Evolutionary conservation across 2,888 invertebrate species (phyloP), one percentile per base, ranked within the genome.

Genomic region (Gandaritis pyraliata): DNA sequence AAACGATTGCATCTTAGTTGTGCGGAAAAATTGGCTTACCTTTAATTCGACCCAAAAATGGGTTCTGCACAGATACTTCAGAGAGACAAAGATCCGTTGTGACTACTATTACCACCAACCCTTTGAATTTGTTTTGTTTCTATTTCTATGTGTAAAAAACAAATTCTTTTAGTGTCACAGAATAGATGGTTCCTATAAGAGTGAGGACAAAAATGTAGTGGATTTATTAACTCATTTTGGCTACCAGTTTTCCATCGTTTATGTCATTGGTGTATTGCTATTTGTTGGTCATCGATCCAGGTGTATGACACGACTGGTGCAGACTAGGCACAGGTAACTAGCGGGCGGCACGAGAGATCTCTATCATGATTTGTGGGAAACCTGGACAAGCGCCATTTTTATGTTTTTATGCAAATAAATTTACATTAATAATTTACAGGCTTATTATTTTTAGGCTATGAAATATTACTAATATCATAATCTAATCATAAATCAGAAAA

Each of bases 401-500:
- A 70, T 70, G 58, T 51, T 64, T 58, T 65, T 61, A 67, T 67
- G 65, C 56, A 62, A 65, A 69, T 71, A 46, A 56, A 57, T 46
- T 54, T 53, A n/a, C n/a, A n/a, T n/a, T n/a, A n/a, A n/a, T n/a
- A n/a, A n/a, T 66, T 65, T 61, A 53, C 46, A 6, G 39, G 47
- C 58, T 48, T 33, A 50, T 53, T 64, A 61, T 59, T 53, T 54
- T 45, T 47, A 41, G 41, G 56, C 54, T 48, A 39, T 53, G 49
- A 58, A 57, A 53, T 62, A 58, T 57, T 43, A 15, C 49, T 18
- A 30, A 45, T 46, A 30, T 33, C 59, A 18, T 47, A 38, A 57
- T 45, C 57, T 29, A 18, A 36, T 45, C 50, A 38, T 50, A 33
- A 36, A 50, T 57, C 43, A 18, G 36, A 15, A 8, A 16, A 29